Evolutionary conservation across 2,888 invertebrate genomes (phyloP).

Genomic region (Venustoraphidia nigricollis): DNA sequence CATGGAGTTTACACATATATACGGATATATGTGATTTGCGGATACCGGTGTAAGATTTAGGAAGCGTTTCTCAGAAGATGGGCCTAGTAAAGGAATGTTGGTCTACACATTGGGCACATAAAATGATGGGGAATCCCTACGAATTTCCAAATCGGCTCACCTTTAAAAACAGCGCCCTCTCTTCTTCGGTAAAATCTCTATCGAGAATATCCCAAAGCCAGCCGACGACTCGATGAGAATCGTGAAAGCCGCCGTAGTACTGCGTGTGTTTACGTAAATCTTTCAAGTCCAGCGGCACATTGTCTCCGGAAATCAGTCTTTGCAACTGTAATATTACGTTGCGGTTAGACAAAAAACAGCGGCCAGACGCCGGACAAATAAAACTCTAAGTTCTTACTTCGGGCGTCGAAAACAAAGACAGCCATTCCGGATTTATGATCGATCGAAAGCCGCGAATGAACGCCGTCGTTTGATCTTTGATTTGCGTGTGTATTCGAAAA

Average conservation of each 20-base stretch:
- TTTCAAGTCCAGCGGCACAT: slow-evolving; percentile 76
- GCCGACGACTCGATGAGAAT: slow-evolving; percentile 89
- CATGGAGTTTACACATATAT: no score
- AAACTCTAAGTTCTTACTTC: slow-evolving; percentile 40
- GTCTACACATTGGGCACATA: no score
- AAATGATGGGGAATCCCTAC: no score
- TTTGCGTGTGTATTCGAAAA: slow-evolving; percentile 96
- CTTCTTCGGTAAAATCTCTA: slow-evolving; percentile 84
- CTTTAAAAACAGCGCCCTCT: slow-evolving; percentile 88
- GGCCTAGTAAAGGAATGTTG: no score
- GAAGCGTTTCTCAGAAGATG: no score
- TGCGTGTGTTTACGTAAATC: slow-evolving; percentile 85
- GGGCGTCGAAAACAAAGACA: slow-evolving; percentile 86
- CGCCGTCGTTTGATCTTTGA: slow-evolving; percentile 90
- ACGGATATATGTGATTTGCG: no score
- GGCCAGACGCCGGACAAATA: no score
- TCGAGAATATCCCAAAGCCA: slow-evolving; percentile 99
- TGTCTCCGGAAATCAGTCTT: slow-evolving; percentile 90
- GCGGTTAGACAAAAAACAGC: slow-evolving; percentile 8
- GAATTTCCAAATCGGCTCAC: slow-evolving; percentile 26
- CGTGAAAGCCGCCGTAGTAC: slow-evolving; percentile 99
- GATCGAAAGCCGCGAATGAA: slow-evolving; percentile 94
- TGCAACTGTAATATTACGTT: slow-evolving; percentile 46
- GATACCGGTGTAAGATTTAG: no score
- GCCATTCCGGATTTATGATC: slow-evolving; percentile 89